phyloP scores from a whole-genome alignment of 2,797 vertebrate genomes.

The Menidia menidia region DNA sequence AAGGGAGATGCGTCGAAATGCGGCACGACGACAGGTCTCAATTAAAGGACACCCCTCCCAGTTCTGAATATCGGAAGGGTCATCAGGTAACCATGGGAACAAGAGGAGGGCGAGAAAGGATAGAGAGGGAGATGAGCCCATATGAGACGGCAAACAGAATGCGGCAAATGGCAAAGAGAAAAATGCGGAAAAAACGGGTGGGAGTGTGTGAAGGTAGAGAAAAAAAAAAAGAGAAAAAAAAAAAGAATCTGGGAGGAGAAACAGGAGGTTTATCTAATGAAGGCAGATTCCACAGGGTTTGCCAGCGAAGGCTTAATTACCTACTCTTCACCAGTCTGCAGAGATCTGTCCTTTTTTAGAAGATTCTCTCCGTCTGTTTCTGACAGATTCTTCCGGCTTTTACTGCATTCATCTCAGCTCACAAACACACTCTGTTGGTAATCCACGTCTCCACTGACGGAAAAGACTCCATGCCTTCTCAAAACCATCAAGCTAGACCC shows the following conservation, averaged over 20 bases:
- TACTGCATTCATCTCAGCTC: constrained; percentile 51
- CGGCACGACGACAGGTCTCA: background rate
- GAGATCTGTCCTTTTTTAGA: constrained; percentile 60
- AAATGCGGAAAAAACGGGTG: constrained; percentile 10
- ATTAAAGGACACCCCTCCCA: constrained; percentile 38
- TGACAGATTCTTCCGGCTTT: constrained; percentile 28
- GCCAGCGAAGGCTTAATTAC: constrained; percentile 78
- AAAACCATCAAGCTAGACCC: background rate
- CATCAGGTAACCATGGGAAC: constrained; percentile 78
- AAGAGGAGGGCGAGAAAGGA: constrained; percentile 27
- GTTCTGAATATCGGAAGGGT: constrained; percentile 55
- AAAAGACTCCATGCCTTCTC: too few relatives aligned
- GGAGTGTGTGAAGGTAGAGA: constrained; percentile 40
- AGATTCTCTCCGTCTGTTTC: constrained; percentile 20
- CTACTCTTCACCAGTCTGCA: constrained; percentile 39
- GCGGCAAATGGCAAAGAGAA: background rate
- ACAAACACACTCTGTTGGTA: constrained; percentile 44
- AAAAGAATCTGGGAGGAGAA: background rate
- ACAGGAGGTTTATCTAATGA: constrained; percentile 40
- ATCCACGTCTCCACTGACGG: too few relatives aligned
- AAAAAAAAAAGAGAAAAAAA: background rate
- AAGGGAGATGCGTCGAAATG: background rate
- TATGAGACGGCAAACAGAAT: constrained; percentile 9
- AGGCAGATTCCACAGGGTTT: constrained; percentile 60
- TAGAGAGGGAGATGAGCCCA: constrained; percentile 9